phyloP scores from a whole-genome alignment of 2,113 vertebrate species.

The Bubo blakistoni region DNA sequence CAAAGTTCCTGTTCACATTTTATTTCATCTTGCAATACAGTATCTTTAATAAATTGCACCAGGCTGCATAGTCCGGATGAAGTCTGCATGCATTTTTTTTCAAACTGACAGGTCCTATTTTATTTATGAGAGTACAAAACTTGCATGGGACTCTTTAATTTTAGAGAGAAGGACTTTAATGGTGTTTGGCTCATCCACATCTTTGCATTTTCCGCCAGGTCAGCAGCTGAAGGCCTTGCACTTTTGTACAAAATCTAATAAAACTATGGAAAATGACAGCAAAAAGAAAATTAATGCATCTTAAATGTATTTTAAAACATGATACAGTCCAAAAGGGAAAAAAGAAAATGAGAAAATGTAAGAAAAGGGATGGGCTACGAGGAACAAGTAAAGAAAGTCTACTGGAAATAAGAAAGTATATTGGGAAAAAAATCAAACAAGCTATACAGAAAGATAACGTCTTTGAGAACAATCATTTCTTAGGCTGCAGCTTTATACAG shows the following conservation, averaged over 20 bases:
- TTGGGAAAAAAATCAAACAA: not conserved
- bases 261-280: slow-evolving; percentile 53
- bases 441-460: not conserved
- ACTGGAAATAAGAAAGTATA: not conserved
- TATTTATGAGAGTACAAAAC: slow-evolving; percentile 57
- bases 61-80: not conserved
- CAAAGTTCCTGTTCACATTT: not conserved
- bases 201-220: slow-evolving; percentile 27
- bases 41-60: slow-evolving; percentile 16
- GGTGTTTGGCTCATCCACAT: slow-evolving; percentile 31
- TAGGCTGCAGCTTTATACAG: not conserved
- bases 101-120: slow-evolving; percentile 23
- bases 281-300: slow-evolving; percentile 42
- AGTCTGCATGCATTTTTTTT: not conserved
- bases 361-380: not conserved
- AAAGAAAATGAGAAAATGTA: slow-evolving; percentile 3
- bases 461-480: not conserved
- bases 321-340: not conserved
- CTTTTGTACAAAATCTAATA: slow-evolving; percentile 48
- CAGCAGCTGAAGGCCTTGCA: slow-evolving; percentile 40
- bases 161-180: slow-evolving; percentile 34
- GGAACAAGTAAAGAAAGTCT: not conserved
- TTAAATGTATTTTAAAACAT: slow-evolving; percentile 40
- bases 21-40: not conserved
- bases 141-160: slow-evolving; percentile 39